Percentiles rank a stretch among this genome's conserved stretches.
Evolutionary conservation across 2,797 vertebrate genomes (phyloP).

Genomic region (Macropus fuliginosus): DNA sequence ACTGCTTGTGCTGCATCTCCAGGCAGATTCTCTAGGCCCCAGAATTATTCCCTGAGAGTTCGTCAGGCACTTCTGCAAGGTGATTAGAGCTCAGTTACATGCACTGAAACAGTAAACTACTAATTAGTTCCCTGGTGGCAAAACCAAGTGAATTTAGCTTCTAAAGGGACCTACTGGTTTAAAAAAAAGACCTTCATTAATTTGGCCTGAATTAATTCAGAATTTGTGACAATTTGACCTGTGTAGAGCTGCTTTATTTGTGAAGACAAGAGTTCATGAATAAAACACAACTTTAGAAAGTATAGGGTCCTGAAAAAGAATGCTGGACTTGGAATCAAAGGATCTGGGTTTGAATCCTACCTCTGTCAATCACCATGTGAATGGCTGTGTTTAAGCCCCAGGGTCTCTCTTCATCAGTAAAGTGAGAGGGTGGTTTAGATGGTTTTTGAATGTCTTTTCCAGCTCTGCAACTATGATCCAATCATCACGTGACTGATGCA

Average conservation of each 20-base stretch:
- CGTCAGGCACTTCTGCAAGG: background rate
- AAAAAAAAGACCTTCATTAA: background rate
- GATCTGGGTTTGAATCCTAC: background rate
- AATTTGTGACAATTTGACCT: conserved; percentile 31
- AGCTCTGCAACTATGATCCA: background rate
- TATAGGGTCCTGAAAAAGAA: background rate
- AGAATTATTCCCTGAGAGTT: conserved; percentile 33
- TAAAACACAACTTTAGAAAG: background rate
- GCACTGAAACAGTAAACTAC: background rate
- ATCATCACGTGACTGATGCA: background rate
- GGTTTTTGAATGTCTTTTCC: background rate
- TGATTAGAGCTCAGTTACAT: background rate
- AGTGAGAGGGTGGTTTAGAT: background rate
- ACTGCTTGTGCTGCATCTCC: background rate
- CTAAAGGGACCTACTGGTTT: background rate
- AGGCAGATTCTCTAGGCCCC: conserved; percentile 12
- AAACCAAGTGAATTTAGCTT: background rate
- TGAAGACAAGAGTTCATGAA: background rate
- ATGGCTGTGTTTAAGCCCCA: background rate
- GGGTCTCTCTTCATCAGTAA: background rate
- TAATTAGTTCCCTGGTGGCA: background rate
- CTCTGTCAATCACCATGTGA: background rate
- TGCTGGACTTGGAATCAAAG: background rate
- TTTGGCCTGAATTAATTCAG: conserved; percentile 23
- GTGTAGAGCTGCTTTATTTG: background rate